Evolutionary conservation across 2,888 invertebrate species (phyloP).

Genomic region (Cephalotes varians): DNA sequence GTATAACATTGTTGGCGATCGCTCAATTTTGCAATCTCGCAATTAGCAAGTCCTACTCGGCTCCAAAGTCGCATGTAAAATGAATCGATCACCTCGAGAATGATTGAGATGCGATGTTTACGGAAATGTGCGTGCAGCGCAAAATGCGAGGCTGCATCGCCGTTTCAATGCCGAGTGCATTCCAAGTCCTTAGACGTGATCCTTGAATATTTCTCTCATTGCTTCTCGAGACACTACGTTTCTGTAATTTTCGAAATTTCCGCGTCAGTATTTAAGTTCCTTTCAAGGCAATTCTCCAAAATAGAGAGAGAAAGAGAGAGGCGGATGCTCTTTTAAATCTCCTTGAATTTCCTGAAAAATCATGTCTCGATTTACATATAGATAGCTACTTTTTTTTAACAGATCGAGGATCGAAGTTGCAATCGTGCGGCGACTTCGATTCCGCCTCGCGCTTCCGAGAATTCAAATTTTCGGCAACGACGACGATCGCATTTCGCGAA

Average conservation of each 20-base stretch:
- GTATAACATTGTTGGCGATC: neutral
- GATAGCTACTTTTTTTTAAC: neutral
- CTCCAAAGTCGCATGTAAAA: constrained; percentile 34
- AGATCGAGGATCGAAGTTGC: neutral
- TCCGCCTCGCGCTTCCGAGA: constrained; percentile 8
- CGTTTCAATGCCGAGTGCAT: constrained; percentile 51
- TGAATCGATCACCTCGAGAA: constrained; percentile 2
- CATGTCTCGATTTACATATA: neutral
- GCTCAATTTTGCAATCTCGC: constrained; percentile 2
- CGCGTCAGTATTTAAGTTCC: neutral
- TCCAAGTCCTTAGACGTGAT: constrained; percentile 45
- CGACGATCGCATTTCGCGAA: constrained; percentile 47
- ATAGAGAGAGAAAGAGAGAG: no score
- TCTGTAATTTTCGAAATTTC: neutral
- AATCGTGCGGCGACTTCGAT: neutral
- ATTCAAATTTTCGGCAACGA: neutral
- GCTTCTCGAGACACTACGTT: neutral
- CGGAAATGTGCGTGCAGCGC: constrained; percentile 62
- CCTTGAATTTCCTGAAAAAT: neutral
- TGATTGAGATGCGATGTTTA: constrained; percentile 62
- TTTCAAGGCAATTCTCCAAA: neutral
- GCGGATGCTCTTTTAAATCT: neutral
- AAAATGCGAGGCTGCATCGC: constrained; percentile 60
- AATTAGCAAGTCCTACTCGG: constrained; percentile 14
- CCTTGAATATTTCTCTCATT: constrained; percentile 8